A percentile compares a stretch with the other conserved stretches of the same genome.
phyloP scores from a whole-genome alignment of 2,113 vertebrate genomes.

The Pseudopipra pipra region DNA sequence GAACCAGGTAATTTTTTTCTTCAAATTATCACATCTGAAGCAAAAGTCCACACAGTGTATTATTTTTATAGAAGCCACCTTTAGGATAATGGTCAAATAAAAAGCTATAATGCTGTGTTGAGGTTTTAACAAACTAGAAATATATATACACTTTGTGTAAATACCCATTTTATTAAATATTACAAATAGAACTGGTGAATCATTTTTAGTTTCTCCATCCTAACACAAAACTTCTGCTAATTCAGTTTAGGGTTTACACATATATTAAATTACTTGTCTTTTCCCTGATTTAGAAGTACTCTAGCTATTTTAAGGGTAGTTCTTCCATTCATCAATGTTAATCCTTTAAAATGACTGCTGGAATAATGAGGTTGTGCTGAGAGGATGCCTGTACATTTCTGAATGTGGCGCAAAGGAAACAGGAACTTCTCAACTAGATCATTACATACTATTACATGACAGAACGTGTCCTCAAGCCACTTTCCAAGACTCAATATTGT shows the following conservation, averaged over 20 bases:
- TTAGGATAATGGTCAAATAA: not conserved
- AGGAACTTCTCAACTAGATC: slow-evolving; percentile 28
- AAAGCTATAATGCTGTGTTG: not conserved
- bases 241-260: not conserved
- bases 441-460: slow-evolving; percentile 11
- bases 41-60: not conserved
- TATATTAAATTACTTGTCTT: not conserved
- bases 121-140: slow-evolving; percentile 33
- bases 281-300: not conserved
- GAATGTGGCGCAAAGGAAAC: not conserved
- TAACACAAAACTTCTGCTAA: not conserved
- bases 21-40: not conserved
- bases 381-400: not conserved
- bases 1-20: not conserved
- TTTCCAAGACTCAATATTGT: slow-evolving; percentile 26
- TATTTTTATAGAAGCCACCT: not conserved
- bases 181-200: slow-evolving; percentile 9
- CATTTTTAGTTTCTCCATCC: slow-evolving; percentile 4
- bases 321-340: not conserved
- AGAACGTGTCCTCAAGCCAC: not conserved
- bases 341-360: not conserved
- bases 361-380: not conserved
- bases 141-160: not conserved
- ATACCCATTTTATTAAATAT: slow-evolving; percentile 38
- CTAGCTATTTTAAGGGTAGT: slow-evolving; percentile 3